Conservation (phyloP, 2,888 invertebrate genomes). For the Pheosia tremula region DNA sequence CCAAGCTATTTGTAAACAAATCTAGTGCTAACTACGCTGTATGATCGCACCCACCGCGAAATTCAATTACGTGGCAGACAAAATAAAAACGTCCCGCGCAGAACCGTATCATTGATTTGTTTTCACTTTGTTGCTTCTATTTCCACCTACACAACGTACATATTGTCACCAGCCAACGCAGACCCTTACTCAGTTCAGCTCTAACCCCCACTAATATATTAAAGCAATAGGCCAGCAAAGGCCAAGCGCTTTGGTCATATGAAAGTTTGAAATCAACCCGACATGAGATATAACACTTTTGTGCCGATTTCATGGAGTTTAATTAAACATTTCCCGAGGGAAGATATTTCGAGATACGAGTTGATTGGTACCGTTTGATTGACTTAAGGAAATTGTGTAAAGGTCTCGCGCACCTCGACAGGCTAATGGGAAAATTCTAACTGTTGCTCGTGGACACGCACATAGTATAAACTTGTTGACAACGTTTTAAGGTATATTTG, state of each 20-base stretch:
- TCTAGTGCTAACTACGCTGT: constrained; percentile 49
- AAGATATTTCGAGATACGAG: constrained; percentile 47
- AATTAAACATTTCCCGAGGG: constrained; percentile 63
- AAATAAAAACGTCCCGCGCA: constrained; percentile 73
- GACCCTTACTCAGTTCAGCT: constrained; percentile 34
- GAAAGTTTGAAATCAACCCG: constrained; percentile 48
- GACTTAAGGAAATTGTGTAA: constrained; percentile 66
- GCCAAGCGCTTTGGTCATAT: constrained; percentile 48
- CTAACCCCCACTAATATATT: constrained; percentile 16
- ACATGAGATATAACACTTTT: constrained; percentile 64
- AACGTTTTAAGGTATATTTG: not conserved
- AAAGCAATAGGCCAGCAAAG: constrained; percentile 33
- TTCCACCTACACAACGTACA: constrained; percentile 50
- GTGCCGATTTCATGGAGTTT: constrained; percentile 65
- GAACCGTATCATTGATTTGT: constrained; percentile 74
- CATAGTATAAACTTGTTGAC: not conserved
- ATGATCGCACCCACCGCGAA: constrained; percentile 73
- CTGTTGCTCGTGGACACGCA: not conserved
- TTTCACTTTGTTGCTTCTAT: constrained; percentile 66
- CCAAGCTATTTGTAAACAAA: constrained; percentile 54
- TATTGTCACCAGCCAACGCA: constrained; percentile 49
- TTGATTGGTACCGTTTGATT: constrained; percentile 57
- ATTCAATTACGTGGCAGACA: constrained; percentile 80
- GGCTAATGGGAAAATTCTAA: not conserved
- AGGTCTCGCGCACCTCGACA: constrained; percentile 7